Evolutionary conservation across 2,888 invertebrate species (phyloP), one percentile per base, ranked within the genome.

Genomic region (Cephus runcator): DNA sequence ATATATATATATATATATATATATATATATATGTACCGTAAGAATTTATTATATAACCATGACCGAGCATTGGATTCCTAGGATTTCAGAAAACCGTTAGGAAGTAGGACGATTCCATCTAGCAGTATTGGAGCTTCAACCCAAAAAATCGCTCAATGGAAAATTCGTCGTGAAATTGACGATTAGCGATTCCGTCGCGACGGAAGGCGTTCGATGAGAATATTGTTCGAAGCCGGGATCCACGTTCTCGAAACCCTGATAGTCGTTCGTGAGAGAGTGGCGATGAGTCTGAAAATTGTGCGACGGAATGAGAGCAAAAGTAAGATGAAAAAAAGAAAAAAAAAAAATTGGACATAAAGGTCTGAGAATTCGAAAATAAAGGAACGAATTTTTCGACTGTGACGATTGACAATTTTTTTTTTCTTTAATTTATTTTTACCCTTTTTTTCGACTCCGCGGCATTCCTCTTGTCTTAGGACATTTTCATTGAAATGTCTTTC

Each of bases 121-220:
- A 23, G 3, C 11, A 15, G 74, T 23, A 15, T n/a, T 30, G 15
- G 74, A 34, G 11, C 35, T n/a, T 4, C 40, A 35, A 75, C 31
- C 33, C 75, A 40, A 35, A 68, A 35, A 15, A 34, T 68, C 77
- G 82, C 75, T 75, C 79, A 78, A 81, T 74, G 82, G 85, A 83
- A 87, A 87, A 85, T 84, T 79, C 77, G 79, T 82, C 84, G 85
- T 86, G 84, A 81, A 86, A 88, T 87, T 83, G n/a, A 79, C 81
- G 80, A 83, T 85, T 85, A 85, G 79, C 79, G 79, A 79, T 80
- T 76, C 76, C 75, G 73, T 78, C 36, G 73, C 35, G 35, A 78
- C 73, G 78, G 79, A 82, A 81, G 77, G 77, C 79, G 30, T 40
- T 23, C 69, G 35, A 74, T 56, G 76, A 76, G 40, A 15, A 73